A percentile compares a stretch with the other conserved stretches of the same genome.
Evolutionary conservation across 2,888 invertebrate species (phyloP).

Genomic region (Caenorhabditis sp.): DNA sequence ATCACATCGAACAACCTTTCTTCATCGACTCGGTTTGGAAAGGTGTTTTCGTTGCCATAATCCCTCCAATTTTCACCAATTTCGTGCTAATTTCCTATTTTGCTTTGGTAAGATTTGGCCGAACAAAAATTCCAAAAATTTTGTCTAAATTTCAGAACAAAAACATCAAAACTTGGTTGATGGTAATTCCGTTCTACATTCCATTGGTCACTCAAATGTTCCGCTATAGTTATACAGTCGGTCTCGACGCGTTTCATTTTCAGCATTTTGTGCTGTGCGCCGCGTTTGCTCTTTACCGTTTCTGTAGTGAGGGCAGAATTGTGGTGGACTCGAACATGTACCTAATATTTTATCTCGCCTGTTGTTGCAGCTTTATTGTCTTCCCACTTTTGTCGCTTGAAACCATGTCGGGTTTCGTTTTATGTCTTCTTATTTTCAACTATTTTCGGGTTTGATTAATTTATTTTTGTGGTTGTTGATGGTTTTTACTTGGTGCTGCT

Average conservation of each 20-base stretch:
- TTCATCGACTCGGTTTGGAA: too few species aligned
- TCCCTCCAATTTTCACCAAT: too few species aligned
- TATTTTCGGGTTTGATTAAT: background rate
- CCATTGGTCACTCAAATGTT: background rate
- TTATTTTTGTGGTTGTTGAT: too few species aligned
- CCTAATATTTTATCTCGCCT: background rate
- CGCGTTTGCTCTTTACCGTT: too few species aligned
- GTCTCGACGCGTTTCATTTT: too few species aligned
- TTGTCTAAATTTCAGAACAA: background rate
- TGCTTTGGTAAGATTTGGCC: too few species aligned
- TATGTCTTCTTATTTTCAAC: background rate
- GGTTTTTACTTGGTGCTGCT: background rate
- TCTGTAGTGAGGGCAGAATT: background rate
- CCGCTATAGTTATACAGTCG: background rate
- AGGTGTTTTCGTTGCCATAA: too few species aligned
- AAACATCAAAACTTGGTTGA: background rate
- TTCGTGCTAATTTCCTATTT: too few species aligned
- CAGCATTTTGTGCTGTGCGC: too few species aligned
- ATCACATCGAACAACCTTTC: too few species aligned
- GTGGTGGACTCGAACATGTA: background rate
- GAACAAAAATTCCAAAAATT: too few species aligned
- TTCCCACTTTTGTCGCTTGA: background rate
- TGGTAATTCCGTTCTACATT: background rate
- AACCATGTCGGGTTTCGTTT: background rate
- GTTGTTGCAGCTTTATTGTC: background rate